Conservation (phyloP, 1,140 invertebrate species). For the Holotrichia oblita region DNA sequence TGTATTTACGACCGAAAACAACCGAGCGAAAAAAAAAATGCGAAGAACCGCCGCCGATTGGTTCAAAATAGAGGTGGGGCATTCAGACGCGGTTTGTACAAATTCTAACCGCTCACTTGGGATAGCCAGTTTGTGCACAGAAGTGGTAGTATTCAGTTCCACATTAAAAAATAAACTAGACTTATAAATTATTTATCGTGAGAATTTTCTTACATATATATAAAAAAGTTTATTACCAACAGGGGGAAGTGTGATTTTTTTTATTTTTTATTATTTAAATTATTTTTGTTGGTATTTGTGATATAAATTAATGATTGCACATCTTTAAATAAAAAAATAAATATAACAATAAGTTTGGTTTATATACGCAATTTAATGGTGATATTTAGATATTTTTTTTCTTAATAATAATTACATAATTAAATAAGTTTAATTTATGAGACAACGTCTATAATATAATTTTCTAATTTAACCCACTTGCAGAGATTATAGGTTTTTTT, state of each 20-base stretch:
- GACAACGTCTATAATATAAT: neutral
- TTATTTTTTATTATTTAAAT: constrained; percentile 8
- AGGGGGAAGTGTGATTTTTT: neutral
- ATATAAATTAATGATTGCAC: neutral
- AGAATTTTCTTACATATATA: too few relatives aligned
- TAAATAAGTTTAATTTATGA: neutral
- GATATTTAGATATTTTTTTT: neutral
- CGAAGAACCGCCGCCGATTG: neutral
- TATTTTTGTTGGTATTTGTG: too few relatives aligned
- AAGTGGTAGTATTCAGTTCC: neutral
- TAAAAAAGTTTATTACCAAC: too few relatives aligned
- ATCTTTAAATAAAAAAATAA: neutral
- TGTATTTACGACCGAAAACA: too few relatives aligned
- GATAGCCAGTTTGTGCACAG: neutral
- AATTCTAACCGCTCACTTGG: neutral
- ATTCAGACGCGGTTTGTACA: neutral
- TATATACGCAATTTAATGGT: neutral
- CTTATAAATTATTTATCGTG: too few relatives aligned
- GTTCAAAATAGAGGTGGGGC: neutral
- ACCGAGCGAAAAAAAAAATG: too few relatives aligned
- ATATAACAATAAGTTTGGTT: neutral
- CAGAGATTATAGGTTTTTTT: constrained; percentile 7
- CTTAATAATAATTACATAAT: constrained; percentile 3
- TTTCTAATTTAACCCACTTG: constrained; percentile 13
- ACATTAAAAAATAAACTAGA: neutral